Evolutionary conservation across 2,797 vertebrate genomes (phyloP).

Genomic region (Brotula barbata): DNA sequence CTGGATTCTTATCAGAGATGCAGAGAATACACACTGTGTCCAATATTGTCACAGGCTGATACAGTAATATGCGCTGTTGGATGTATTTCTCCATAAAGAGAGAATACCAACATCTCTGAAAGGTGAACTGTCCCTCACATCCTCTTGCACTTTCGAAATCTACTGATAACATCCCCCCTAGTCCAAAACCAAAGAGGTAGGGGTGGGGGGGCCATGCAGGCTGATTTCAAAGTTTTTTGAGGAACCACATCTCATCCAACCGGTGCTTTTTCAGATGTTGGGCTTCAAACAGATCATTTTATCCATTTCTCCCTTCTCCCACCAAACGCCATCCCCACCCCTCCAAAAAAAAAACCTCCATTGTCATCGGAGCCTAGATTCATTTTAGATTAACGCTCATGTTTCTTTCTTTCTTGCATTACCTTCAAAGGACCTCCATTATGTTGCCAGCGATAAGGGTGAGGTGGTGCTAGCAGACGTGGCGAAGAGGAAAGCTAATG

Average conservation of each 20-base stretch:
- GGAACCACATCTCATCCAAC: constrained; percentile 77
- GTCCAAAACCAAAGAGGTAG: constrained; percentile 67
- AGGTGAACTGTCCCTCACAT: constrained; percentile 76
- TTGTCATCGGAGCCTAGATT: constrained; percentile 81
- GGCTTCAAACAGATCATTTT: constrained; percentile 76
- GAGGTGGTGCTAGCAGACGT: constrained; percentile 95
- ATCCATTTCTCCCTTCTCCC: constrained; percentile 70
- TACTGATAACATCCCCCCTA: constrained; percentile 75
- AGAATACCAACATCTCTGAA: constrained; percentile 69
- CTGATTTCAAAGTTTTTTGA: constrained; percentile 79
- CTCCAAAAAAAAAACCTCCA: constrained; percentile 57
- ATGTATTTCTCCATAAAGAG: constrained; percentile 71
- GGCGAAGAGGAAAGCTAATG: constrained; percentile 92
- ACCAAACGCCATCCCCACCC: constrained; percentile 49
- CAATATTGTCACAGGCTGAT: constrained; percentile 66
- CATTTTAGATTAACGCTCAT: constrained; percentile 88
- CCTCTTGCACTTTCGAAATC: constrained; percentile 75
- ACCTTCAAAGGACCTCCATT: constrained; percentile 99
- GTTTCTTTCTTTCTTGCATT: constrained; percentile 87
- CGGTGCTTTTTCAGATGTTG: constrained; percentile 73
- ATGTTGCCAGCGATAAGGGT: constrained; percentile 93
- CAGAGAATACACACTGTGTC: constrained; percentile 67
- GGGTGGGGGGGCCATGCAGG: constrained; percentile 34
- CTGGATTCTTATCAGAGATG: constrained; percentile 58
- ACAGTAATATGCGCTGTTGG: constrained; percentile 73